Conservation (phyloP, 2,797 vertebrate genomes). For the Argya squamiceps region DNA sequence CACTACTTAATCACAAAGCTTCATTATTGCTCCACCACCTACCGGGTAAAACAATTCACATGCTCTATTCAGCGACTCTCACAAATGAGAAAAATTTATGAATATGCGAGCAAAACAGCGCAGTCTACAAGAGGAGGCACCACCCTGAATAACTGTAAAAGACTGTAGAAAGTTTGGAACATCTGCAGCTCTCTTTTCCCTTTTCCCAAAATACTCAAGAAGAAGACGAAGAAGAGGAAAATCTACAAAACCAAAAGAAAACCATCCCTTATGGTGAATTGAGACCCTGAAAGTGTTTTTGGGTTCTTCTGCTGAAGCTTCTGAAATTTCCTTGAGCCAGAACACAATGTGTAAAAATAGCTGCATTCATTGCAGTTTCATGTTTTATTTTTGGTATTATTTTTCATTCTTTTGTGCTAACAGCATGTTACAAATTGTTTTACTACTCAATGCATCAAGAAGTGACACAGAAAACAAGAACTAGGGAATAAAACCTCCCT, state of each 20-base stretch:
- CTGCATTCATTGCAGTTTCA: conserved; percentile 35
- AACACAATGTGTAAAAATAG: conserved; percentile 52
- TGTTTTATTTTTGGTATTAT: conserved; percentile 64
- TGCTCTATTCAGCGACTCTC: conserved; percentile 69
- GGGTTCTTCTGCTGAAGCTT: conserved; percentile 21
- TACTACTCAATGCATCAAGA: conserved; percentile 51
- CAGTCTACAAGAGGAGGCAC: conserved; percentile 39
- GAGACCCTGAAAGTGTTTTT: conserved; percentile 14
- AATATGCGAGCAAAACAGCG: conserved; percentile 63
- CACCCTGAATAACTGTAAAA: conserved; percentile 32
- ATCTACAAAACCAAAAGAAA: conserved; percentile 5
- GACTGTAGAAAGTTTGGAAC: neutral
- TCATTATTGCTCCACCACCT: conserved; percentile 85
- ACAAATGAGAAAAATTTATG: conserved; percentile 82
- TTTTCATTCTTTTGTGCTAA: conserved; percentile 61
- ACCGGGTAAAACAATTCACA: conserved; percentile 85
- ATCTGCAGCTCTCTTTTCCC: conserved; percentile 1
- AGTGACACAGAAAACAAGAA: conserved; percentile 39
- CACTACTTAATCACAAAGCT: conserved; percentile 90
- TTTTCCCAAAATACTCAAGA: neutral
- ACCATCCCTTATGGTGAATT: neutral
- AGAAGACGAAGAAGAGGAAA: neutral
- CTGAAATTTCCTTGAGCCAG: conserved; percentile 51
- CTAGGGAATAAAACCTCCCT: neutral
- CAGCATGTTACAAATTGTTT: conserved; percentile 55